Evolutionary conservation across 1,140 invertebrate species (phyloP).

Genomic region (Pomacea maculata): DNA sequence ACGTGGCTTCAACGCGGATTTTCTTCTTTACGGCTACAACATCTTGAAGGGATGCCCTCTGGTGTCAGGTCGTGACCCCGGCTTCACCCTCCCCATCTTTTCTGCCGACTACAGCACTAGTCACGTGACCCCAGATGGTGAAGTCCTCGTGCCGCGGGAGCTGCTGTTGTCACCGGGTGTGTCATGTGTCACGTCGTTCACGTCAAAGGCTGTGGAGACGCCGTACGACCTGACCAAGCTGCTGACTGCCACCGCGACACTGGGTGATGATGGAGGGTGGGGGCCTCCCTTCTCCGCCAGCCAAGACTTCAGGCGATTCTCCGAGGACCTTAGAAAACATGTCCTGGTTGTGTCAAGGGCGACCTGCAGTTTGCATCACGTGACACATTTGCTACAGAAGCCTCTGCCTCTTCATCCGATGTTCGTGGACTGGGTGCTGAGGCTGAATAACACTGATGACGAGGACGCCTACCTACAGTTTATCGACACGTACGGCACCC

Average conservation of each 20-base stretch:
- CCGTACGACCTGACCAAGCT: background rate
- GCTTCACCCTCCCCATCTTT: slow-evolving; percentile 23
- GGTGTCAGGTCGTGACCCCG: slow-evolving; percentile 15
- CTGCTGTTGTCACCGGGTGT: too few relatives aligned
- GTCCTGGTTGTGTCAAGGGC: too few relatives aligned
- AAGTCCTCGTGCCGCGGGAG: too few relatives aligned
- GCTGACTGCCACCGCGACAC: background rate
- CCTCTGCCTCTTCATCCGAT: too few relatives aligned
- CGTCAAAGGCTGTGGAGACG: background rate
- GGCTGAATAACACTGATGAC: background rate
- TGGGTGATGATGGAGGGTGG: background rate
- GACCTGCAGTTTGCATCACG: too few relatives aligned
- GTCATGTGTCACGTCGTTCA: background rate
- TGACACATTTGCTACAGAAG: too few relatives aligned
- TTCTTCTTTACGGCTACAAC: slow-evolving; percentile 17
- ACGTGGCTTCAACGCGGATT: background rate
- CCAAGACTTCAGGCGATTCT: background rate
- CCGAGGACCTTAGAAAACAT: background rate
- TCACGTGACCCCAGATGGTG: too few relatives aligned
- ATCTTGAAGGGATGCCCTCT: slow-evolving; percentile 11
- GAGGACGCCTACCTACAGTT: background rate
- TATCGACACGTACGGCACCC: background rate
- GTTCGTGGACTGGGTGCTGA: background rate
- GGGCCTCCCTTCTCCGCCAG: background rate
- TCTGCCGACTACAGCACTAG: background rate